Evolutionary conservation across 1,140 invertebrate species (phyloP), one percentile per base, ranked within the genome.

Genomic region (Oedothorax gibbosus): DNA sequence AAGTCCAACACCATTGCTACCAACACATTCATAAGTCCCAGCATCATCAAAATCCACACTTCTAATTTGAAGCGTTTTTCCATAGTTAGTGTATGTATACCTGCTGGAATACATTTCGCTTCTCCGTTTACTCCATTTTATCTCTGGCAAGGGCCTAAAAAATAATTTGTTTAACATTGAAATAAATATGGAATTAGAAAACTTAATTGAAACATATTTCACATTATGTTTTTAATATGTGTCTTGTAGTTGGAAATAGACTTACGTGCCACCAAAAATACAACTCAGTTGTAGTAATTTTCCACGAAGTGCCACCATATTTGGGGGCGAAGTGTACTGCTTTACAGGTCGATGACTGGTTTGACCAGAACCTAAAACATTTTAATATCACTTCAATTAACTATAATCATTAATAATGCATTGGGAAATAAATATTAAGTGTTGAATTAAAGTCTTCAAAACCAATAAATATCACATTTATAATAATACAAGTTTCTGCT

Each of bases 1-100:
- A 50, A 93, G 91, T 20, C 96, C 96, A 7, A 96, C 95, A 60
- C 96, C 97, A 90, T 98, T 98, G 84, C 94, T 96, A 11, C 95
- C 96, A 87, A 96, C 95, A 90, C 97, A 98, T 4, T 95, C 96
- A 89, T 98, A 98, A 12, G 91, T 91, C 69, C 96, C 97, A 88
- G 94, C 93, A 90, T 98, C 97, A 69, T 96, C 93, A 88, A 96
- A 96, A 85, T 93, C 94, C 0, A 96, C 94, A 87, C 95, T 93
- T 87, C 94, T 94, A 86, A 99, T 97, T 14, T 96, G 91, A 75
- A 99, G 90, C 11, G 96, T 97, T 91, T 98, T 98, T 6, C 97
- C 97, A 91, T 97, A 98, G 90, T 98, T 96, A 65, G 89, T 89
- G 85, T 95, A 94, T 0, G 93, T 94, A 66, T 96, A 92, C 51